Evolutionary conservation across 2,888 invertebrate species (phyloP).

Genomic region (Arctia plantaginis): DNA sequence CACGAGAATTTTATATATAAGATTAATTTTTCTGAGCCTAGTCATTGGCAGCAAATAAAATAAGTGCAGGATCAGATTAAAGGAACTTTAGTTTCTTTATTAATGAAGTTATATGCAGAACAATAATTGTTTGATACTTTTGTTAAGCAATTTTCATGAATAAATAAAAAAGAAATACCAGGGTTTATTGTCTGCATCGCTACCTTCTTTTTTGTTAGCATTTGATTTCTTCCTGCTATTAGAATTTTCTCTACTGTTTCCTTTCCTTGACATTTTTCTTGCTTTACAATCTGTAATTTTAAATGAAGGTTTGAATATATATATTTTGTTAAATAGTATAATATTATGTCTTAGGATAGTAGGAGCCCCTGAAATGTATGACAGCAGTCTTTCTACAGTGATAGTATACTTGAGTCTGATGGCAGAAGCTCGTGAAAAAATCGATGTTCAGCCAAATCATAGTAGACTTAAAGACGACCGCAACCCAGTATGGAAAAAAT

Average conservation of each 20-base stretch:
- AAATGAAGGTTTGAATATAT: not conserved
- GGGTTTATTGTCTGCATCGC: slow-evolving; percentile 51
- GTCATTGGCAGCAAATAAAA: too few species aligned
- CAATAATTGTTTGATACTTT: not conserved
- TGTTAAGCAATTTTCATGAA: not conserved
- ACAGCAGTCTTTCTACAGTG: too few species aligned
- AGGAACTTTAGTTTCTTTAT: not conserved
- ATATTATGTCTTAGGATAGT: too few species aligned
- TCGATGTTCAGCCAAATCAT: too few species aligned
- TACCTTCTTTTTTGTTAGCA: slow-evolving; percentile 57
- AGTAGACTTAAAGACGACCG: too few species aligned
- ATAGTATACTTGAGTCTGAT: too few species aligned
- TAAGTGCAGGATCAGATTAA: not conserved
- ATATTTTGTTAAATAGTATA: too few species aligned
- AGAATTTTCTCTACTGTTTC: slow-evolving; percentile 68
- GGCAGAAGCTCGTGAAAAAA: too few species aligned
- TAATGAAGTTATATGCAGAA: not conserved
- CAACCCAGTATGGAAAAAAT: too few species aligned
- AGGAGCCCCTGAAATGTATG: too few species aligned
- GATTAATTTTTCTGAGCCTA: too few species aligned
- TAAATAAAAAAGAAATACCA: slow-evolving; percentile 45
- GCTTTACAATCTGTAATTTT: slow-evolving; percentile 53
- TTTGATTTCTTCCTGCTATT: slow-evolving; percentile 71
- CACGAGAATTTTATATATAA: too few species aligned
- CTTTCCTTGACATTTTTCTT: slow-evolving; percentile 60